Evolutionary conservation across 1,140 invertebrate genomes (phyloP).

Genomic region (Psilanteris sp.): DNA sequence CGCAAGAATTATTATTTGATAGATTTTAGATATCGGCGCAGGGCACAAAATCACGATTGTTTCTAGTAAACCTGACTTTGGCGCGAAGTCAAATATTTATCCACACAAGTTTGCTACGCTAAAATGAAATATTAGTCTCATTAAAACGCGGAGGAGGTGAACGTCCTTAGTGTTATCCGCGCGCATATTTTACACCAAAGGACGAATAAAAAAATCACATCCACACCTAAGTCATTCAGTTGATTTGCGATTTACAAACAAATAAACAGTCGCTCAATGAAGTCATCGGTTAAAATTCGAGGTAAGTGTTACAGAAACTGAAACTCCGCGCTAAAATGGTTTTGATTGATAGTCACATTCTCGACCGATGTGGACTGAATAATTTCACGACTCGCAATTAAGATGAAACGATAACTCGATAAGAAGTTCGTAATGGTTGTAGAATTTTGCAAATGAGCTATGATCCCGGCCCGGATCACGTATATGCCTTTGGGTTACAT

Average conservation of each 20-base stretch:
- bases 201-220: background rate
- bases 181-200: conserved; percentile 20
- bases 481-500: conserved; percentile 33
- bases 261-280: conserved; percentile 3
- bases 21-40: conserved; percentile 19
- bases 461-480: conserved; percentile 6
- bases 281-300: background rate
- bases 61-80: conserved; percentile 14
- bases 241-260: conserved; percentile 1
- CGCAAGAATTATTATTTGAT: conserved; percentile 46
- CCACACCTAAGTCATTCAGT: conserved; percentile 11
- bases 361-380: background rate
- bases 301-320: background rate
- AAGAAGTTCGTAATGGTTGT: conserved; percentile 29
- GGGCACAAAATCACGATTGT: conserved; percentile 53
- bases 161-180: conserved; percentile 68
- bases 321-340: background rate
- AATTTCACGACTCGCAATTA: conserved; percentile 34
- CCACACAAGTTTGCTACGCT: no score
- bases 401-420: conserved; percentile 36
- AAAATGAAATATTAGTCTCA: no score
- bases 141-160: conserved; percentile 67
- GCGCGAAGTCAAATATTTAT: no score
- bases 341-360: conserved; percentile 14
- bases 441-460: conserved; percentile 35